Conservation (phyloP, 2,113 vertebrate genomes). For the Leucosticte australis region DNA sequence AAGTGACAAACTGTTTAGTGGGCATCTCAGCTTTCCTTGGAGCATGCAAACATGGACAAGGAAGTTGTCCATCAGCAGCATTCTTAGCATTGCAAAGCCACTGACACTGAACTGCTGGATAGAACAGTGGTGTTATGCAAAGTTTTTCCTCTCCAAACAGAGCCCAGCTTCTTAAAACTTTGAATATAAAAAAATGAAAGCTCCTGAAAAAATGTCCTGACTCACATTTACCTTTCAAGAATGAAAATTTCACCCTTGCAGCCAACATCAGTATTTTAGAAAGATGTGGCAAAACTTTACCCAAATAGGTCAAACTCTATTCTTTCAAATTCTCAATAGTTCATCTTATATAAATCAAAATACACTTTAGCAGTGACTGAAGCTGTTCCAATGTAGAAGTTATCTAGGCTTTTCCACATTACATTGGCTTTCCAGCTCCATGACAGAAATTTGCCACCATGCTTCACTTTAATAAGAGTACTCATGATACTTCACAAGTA, state of each 20-base stretch:
- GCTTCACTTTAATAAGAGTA: neutral
- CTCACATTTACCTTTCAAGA: neutral
- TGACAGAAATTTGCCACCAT: neutral
- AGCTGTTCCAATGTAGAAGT: neutral
- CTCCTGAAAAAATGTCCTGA: neutral
- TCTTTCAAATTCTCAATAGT: neutral
- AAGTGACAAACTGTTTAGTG: neutral
- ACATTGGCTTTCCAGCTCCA: neutral
- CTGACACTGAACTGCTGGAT: neutral
- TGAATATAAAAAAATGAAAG: neutral
- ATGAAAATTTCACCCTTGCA: neutral
- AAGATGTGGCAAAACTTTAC: neutral
- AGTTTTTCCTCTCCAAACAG: neutral
- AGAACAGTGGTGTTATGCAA: rapidly evolving
- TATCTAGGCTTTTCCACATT: neutral
- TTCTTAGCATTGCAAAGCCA: neutral
- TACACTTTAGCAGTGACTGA: neutral
- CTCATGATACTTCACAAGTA: neutral
- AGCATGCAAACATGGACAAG: neutral
- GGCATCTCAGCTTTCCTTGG: neutral
- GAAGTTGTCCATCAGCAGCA: neutral
- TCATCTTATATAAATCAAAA: neutral
- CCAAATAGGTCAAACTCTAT: neutral
- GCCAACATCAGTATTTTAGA: neutral
- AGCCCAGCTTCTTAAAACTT: neutral